These are phyloP conservation scores for Silurus lanzhouensis DNA, from an alignment of 2,797 vertebrate species.

Conservation along the genomic window DNA sequence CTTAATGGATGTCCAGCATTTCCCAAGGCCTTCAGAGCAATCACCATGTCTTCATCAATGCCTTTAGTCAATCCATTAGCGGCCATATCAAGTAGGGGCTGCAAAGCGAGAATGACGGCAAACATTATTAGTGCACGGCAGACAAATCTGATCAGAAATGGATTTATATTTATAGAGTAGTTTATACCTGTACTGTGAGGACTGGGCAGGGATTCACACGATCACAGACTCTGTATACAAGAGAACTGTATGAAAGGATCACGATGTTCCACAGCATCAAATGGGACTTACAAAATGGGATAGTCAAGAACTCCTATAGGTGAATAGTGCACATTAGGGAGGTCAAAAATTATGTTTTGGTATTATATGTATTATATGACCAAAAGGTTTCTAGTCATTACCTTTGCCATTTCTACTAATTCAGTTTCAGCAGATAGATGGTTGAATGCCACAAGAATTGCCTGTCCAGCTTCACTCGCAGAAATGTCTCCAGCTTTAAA, in stretches of 20 bases:
- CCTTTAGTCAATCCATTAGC: conserved; percentile 67
- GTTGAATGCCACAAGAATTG: conserved; percentile 72
- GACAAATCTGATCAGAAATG: neutral
- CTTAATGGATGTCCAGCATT: conserved; percentile 83
- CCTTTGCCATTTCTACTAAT: conserved; percentile 71
- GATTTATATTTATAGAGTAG: conserved; percentile 1
- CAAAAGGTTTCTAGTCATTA: conserved; percentile 49
- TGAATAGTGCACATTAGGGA: conserved; percentile 4
- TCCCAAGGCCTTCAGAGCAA: conserved; percentile 82
- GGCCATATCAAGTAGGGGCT: conserved; percentile 83
- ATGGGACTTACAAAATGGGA: conserved; percentile 67
- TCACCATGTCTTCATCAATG: conserved; percentile 75
- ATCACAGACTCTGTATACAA: conserved; percentile 79
- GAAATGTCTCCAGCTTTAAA: conserved; percentile 71
- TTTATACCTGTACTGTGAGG: conserved; percentile 77
- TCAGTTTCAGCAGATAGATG: conserved; percentile 66
- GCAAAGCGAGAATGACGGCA: conserved; percentile 12
- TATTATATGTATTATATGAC: neutral
- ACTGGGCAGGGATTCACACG: conserved; percentile 70
- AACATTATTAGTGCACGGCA: conserved; percentile 1
- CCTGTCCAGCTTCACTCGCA: conserved; percentile 69
- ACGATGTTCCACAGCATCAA: conserved; percentile 69
- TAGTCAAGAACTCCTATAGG: conserved; percentile 74
- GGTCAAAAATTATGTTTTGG: neutral
- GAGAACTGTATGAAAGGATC: conserved; percentile 78